These are phyloP conservation scores for Zeuzera pyrina DNA, from an alignment of 2,888 invertebrate species.

Conservation along the genomic window DNA sequence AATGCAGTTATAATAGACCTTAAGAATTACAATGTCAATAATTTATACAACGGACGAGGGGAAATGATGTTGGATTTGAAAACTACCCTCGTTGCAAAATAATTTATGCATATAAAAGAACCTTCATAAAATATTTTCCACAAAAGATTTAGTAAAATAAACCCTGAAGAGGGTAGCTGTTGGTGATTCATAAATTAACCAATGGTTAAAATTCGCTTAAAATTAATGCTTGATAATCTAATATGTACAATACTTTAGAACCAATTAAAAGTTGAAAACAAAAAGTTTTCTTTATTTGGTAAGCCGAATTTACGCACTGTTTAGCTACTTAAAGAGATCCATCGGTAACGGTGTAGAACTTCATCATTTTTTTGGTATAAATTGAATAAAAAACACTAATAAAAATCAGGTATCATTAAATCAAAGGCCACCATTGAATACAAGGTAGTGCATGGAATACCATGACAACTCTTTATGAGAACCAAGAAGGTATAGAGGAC, in stretches of 20 bases:
- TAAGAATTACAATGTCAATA: slow-evolving; percentile 61
- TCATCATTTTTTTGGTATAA: slow-evolving; percentile 68
- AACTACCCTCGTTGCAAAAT: slow-evolving; percentile 29
- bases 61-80: slow-evolving; percentile 28
- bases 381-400: slow-evolving; percentile 57
- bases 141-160: slow-evolving; percentile 49
- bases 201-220: slow-evolving; percentile 23
- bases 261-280: slow-evolving; percentile 49
- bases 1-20: slow-evolving; percentile 64
- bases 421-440: slow-evolving; percentile 38
- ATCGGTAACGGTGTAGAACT: slow-evolving; percentile 69
- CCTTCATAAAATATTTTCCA: slow-evolving; percentile 45
- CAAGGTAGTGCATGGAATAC: too few species aligned
- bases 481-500: too few species aligned
- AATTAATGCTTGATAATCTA: slow-evolving; percentile 33
- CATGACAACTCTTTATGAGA: too few species aligned
- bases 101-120: slow-evolving; percentile 33
- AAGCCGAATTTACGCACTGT: slow-evolving; percentile 45
- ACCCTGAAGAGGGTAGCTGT: slow-evolving; percentile 34
- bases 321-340: slow-evolving; percentile 63
- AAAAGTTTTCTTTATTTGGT: slow-evolving; percentile 54
- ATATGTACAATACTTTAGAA: slow-evolving; percentile 57
- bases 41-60: slow-evolving; percentile 66
- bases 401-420: slow-evolving; percentile 59
- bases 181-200: slow-evolving; percentile 36